Evolutionary conservation across 2,888 invertebrate genomes (phyloP).

Genomic region (Metalampra italica): DNA sequence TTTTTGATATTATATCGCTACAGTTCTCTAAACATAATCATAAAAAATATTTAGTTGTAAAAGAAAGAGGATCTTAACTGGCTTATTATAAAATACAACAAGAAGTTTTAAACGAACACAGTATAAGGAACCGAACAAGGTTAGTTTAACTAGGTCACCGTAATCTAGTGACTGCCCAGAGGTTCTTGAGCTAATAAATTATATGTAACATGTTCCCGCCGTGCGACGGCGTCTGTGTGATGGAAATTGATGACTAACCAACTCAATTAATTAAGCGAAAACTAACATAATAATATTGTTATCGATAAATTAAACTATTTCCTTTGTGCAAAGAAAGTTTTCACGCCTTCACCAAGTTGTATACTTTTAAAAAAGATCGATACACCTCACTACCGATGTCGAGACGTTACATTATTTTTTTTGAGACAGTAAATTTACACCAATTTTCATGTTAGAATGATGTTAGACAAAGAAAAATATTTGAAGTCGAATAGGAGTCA

Average conservation of each 20-base stretch:
- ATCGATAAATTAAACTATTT: neutral
- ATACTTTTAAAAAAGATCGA: no score
- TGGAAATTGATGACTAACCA: slow-evolving; percentile 39
- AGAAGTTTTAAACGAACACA: neutral
- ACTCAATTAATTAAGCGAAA: slow-evolving; percentile 40
- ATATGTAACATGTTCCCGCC: slow-evolving; percentile 24
- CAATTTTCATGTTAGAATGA: neutral
- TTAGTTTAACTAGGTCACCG: slow-evolving; percentile 14
- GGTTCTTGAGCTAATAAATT: slow-evolving; percentile 40
- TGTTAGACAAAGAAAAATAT: neutral
- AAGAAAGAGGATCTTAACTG: no score
- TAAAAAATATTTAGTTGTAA: no score
- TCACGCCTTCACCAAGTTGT: no score
- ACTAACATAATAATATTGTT: slow-evolving; percentile 5
- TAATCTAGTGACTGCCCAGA: slow-evolving; percentile 35
- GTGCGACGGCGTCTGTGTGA: slow-evolving; percentile 15
- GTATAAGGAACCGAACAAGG: slow-evolving; percentile 19
- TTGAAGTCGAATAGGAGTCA: neutral
- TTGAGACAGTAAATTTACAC: neutral
- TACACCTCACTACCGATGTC: no score
- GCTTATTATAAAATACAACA: no score
- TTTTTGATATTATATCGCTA: no score
- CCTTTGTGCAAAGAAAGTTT: no score
- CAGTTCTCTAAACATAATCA: no score
- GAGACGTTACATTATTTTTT: no score